Evolutionary conservation across 2,797 vertebrate species (phyloP).

Genomic region (Sparus aurata): DNA sequence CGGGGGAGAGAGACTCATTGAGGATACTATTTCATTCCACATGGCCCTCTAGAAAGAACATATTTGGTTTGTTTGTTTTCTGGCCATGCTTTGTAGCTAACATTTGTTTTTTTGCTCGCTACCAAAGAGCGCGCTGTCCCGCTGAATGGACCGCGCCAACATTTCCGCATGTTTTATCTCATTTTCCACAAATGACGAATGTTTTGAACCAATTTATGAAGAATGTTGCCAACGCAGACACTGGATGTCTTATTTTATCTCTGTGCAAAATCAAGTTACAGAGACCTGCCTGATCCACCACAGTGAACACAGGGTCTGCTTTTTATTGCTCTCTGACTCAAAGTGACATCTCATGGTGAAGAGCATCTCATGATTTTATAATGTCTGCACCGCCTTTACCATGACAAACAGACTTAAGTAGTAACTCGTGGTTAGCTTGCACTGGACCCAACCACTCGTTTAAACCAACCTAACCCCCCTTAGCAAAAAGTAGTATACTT

Average conservation of each 20-base stretch:
- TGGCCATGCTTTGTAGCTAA: background rate
- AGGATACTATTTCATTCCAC: background rate
- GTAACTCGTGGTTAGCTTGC: no score
- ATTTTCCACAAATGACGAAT: background rate
- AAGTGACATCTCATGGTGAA: no score
- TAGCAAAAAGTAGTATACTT: no score
- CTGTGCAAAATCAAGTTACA: background rate
- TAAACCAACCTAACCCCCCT: no score
- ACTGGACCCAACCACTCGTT: no score
- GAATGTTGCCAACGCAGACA: no score
- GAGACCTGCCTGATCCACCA: background rate
- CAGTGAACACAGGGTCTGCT: background rate
- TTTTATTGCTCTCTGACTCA: background rate
- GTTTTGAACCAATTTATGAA: background rate
- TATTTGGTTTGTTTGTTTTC: background rate
- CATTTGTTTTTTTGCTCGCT: background rate
- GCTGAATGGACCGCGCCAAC: background rate
- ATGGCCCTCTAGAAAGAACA: background rate
- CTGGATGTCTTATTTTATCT: no score
- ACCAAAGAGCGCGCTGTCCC: background rate
- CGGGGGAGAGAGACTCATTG: background rate
- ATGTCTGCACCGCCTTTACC: no score
- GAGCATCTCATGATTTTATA: no score
- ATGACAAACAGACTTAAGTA: no score
- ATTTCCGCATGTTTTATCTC: background rate